Evolutionary conservation across 2,888 invertebrate genomes (phyloP).

Genomic region (Heteropelma amictum): DNA sequence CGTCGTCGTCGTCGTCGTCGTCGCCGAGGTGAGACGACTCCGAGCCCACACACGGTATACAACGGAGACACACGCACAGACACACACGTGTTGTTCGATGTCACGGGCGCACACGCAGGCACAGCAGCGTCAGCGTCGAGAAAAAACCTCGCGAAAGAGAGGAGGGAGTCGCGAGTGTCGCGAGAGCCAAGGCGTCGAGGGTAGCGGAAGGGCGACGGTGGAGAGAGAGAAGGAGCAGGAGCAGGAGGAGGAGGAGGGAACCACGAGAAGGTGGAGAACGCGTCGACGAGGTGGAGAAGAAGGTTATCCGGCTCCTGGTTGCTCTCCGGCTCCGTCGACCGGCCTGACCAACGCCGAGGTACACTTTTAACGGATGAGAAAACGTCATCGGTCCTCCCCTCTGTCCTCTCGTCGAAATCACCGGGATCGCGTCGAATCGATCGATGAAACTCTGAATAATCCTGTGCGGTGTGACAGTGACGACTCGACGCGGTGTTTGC

Average conservation of each 20-base stretch:
- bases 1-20: constrained; percentile 54
- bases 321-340: constrained; percentile 43
- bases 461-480: constrained; percentile 19
- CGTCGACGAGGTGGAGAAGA: constrained; percentile 54
- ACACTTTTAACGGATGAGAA: constrained; percentile 11
- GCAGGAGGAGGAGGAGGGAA: constrained; percentile 18
- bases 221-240: constrained; percentile 33
- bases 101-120: background rate
- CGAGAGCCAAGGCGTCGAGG: constrained; percentile 13
- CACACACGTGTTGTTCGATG: background rate
- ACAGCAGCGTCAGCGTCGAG: background rate
- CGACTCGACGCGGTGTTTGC: too few species aligned
- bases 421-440: background rate
- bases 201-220: constrained; percentile 39
- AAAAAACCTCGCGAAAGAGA: constrained; percentile 11
- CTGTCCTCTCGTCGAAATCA: background rate
- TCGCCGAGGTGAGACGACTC: constrained; percentile 51
- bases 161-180: constrained; percentile 41
- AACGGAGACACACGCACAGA: constrained; percentile 16
- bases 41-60: constrained; percentile 26
- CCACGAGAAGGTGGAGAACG: constrained; percentile 54
- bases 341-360: constrained; percentile 21
- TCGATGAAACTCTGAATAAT: background rate
- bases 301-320: constrained; percentile 49
- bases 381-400: constrained; percentile 1